Evolutionary conservation across 2,797 vertebrate species (phyloP).

Genomic region (Cryptoblepharus egeriae): DNA sequence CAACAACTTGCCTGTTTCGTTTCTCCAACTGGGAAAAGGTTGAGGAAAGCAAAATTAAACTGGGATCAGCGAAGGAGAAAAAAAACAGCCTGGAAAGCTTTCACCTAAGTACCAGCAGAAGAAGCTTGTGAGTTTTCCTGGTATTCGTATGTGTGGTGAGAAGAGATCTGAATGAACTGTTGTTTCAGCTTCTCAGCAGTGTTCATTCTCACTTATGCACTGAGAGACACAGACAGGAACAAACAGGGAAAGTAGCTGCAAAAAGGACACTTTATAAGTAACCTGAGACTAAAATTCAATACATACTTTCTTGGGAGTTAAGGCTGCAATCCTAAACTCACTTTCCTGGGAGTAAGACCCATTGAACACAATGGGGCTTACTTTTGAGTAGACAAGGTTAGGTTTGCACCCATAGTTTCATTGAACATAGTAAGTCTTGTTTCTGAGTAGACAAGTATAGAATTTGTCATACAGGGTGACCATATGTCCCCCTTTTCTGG

Average conservation of each 20-base stretch:
- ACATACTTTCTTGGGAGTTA: neutral
- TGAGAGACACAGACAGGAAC: neutral
- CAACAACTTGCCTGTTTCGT: neutral
- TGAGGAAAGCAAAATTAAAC: neutral
- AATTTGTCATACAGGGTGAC: too few species aligned
- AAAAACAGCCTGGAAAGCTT: neutral
- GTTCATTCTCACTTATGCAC: neutral
- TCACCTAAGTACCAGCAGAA: neutral
- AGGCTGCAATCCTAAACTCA: neutral
- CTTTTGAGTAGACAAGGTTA: neutral
- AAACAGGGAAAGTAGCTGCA: neutral
- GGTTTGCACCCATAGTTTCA: too few species aligned
- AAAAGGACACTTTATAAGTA: neutral
- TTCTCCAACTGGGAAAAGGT: neutral
- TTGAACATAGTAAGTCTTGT: too few species aligned
- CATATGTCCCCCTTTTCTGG: too few species aligned
- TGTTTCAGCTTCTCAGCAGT: constrained; percentile 51
- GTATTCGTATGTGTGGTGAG: neutral
- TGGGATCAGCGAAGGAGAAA: accelerated
- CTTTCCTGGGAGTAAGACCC: neutral
- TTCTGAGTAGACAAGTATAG: too few species aligned
- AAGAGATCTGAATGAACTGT: constrained; percentile 54
- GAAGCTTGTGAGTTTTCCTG: neutral
- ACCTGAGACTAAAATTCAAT: neutral
- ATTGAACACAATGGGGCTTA: too few species aligned